These are phyloP conservation scores for Galerucella pusilla DNA, from an alignment of 2,888 invertebrate genomes.

Conservation along the genomic window DNA sequence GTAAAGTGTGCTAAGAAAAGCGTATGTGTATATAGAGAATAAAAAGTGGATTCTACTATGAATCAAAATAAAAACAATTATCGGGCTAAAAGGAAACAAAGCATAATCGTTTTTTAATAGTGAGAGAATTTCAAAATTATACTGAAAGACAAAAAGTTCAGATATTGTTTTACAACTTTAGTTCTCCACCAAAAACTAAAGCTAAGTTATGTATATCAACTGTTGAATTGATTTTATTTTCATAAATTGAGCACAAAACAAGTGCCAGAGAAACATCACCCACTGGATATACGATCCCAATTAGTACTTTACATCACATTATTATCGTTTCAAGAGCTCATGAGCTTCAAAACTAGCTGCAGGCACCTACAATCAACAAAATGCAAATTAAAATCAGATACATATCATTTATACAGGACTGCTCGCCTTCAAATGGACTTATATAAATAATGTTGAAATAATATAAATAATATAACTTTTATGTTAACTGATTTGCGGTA, in stretches of 20 bases:
- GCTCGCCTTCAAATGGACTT: neutral
- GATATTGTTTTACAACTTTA: too few relatives aligned
- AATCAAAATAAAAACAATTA: too few relatives aligned
- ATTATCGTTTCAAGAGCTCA: conserved; percentile 29
- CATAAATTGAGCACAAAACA: neutral
- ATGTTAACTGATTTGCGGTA: too few relatives aligned
- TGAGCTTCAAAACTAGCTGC: conserved; percentile 27
- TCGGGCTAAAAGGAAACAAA: too few relatives aligned
- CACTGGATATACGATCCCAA: conserved; percentile 23
- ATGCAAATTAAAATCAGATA: conserved; percentile 33
- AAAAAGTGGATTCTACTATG: too few relatives aligned
- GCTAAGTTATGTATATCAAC: neutral
- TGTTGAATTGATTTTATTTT: conserved; percentile 8
- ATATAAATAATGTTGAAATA: neutral
- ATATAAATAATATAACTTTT: too few relatives aligned
- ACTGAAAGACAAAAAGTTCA: too few relatives aligned
- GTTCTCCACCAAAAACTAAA: neutral
- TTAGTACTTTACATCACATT: conserved; percentile 34
- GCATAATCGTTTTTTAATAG: too few relatives aligned
- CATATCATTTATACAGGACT: neutral
- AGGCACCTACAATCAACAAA: conserved; percentile 23
- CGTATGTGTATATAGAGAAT: too few relatives aligned
- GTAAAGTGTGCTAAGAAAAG: too few relatives aligned
- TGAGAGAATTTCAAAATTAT: too few relatives aligned
- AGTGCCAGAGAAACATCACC: conserved; percentile 7